Evolutionary conservation across 2,113 vertebrate species (phyloP), one percentile per base, ranked within the genome.

Genomic region (Grallaria varia): DNA sequence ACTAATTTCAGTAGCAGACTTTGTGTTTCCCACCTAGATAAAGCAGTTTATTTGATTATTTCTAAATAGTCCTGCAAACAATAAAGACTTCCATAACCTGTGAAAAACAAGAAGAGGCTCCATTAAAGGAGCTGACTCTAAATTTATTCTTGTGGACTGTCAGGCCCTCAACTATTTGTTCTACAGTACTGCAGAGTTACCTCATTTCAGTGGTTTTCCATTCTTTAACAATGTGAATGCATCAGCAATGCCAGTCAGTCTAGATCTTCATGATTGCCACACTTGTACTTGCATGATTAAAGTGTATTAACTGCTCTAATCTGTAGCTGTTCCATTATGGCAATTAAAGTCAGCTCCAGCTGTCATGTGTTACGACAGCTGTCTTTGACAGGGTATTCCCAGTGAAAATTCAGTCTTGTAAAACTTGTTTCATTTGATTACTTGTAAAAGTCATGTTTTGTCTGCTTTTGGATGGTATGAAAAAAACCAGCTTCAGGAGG

Each of bases 281-380:
- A 62, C 22, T 90, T 84, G 56, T 67, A 71, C 30, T 62, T 91
- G 25, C 45, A 12, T 67, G 84, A 71, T 63, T 93, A 39, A 93
- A 88, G 20, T 83, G 50, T 93, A 52, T 88, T 86, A 88, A 44
- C 55, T 91, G 39, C 80, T 93, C 22, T 89, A 78, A 78, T 86
- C 73, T 75, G 37, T 75, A 78, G 49, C 73, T 87, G 37, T 78
- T 93, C 80, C 44, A 68, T 86, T 53, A 33, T 31, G 37, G 39
- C 93, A 96, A 89, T 96, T 87, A 75, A 84, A 92, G 53, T 68
- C 60, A 60, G 56, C 80, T 94, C 76, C 24, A 78, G 52, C 83
- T 90, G 83, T 86, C 72, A 37, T 58, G 63, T 95, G 42, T 86
- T 95, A 14, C 63, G 79, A 78, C 79, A 94, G 68, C 76, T 95